Evolutionary conservation across 2,797 vertebrate genomes (phyloP).

Genomic region (Cossypha dichroa): DNA sequence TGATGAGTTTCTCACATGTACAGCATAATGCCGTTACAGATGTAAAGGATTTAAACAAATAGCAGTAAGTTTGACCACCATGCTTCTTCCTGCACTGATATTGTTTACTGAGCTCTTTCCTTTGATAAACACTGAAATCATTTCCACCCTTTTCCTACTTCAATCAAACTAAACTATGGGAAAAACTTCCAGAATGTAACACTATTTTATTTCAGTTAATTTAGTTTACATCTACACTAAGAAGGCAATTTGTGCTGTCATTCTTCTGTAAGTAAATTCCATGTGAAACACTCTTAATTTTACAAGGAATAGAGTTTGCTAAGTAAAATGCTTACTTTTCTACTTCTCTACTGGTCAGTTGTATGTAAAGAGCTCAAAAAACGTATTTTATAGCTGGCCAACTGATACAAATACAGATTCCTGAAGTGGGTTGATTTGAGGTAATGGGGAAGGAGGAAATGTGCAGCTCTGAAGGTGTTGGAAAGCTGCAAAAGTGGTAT

Average conservation of each 20-base stretch:
- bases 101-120: conserved; percentile 55
- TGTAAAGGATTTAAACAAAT: conserved; percentile 57
- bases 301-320: neutral
- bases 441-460: neutral
- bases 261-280: neutral
- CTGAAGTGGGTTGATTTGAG: neutral
- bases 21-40: conserved; percentile 34
- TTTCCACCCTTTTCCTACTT: conserved; percentile 57
- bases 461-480: neutral
- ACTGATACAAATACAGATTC: neutral
- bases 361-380: neutral
- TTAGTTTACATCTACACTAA: neutral
- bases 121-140: conserved; percentile 64
- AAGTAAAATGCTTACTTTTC: neutral
- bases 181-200: conserved; percentile 20
- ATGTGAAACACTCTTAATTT: neutral
- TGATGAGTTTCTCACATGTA: conserved; percentile 60
- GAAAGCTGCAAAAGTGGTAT: neutral
- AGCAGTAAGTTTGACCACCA: conserved; percentile 11
- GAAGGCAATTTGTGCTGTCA: neutral
- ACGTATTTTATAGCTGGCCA: neutral
- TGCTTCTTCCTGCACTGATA: conserved; percentile 58
- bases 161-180: conserved; percentile 24
- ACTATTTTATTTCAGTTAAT: neutral
- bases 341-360: neutral